A percentile compares a stretch with the other conserved stretches of the same genome.
Evolutionary conservation across 2,113 vertebrate species (phyloP).

Genomic region (Crocuta crocuta): DNA sequence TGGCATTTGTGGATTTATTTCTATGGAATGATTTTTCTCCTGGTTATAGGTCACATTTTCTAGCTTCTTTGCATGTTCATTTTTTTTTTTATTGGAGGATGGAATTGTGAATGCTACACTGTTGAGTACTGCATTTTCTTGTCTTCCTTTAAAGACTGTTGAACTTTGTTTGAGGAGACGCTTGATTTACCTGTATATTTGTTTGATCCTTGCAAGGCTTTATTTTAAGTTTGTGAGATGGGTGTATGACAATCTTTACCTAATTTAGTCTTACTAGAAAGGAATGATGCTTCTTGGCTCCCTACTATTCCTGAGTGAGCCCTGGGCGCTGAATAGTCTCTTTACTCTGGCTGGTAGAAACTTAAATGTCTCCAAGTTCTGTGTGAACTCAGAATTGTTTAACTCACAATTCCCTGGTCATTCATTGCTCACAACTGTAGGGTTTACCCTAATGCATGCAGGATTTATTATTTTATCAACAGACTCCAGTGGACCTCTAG

Average conservation of each 20-base stretch:
- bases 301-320: neutral
- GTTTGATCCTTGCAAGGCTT: neutral
- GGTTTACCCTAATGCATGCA: neutral
- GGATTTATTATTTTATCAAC: neutral
- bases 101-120: neutral
- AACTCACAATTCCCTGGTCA: neutral
- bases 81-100: neutral
- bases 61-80: neutral
- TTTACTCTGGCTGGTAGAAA: neutral
- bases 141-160: neutral
- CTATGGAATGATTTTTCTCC: neutral
- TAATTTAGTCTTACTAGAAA: constrained; percentile 6
- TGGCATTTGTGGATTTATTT: neutral
- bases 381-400: neutral
- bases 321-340: neutral
- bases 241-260: neutral
- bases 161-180: neutral
- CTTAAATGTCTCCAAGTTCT: neutral
- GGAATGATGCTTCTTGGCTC: neutral
- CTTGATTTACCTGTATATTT: neutral
- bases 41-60: neutral
- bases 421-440: neutral
- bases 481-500: neutral
- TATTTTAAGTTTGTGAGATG: neutral
- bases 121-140: neutral